These are phyloP conservation scores for Macroteleia sp. DNA, from an alignment of 2,888 invertebrate genomes.

Conservation along the genomic window DNA sequence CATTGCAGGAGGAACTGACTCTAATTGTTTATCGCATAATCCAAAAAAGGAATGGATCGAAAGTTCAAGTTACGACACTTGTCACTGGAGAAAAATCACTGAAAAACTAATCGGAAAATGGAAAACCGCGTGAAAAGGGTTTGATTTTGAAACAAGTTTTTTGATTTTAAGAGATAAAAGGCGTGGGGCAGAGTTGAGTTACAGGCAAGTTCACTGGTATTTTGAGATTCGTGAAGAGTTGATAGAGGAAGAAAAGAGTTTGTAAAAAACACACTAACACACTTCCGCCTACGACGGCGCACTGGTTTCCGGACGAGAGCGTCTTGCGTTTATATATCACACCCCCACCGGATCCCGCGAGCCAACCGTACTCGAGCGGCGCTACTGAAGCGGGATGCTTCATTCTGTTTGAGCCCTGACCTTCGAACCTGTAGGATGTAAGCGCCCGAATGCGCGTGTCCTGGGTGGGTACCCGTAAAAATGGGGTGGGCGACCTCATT, in stretches of 20 bases:
- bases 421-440: slow-evolving; percentile 76
- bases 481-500: too few species aligned
- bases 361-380: slow-evolving; percentile 52
- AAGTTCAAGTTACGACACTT: too few species aligned
- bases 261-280: too few species aligned
- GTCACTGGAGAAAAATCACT: slow-evolving; percentile 4
- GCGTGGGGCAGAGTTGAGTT: too few species aligned
- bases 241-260: too few species aligned
- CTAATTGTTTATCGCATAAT: neutral
- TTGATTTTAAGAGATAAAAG: too few species aligned
- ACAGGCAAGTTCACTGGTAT: too few species aligned
- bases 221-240: too few species aligned
- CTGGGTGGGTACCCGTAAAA: slow-evolving; percentile 68
- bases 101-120: too few species aligned
- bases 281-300: slow-evolving; percentile 66
- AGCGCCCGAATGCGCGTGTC: slow-evolving; percentile 36
- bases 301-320: slow-evolving; percentile 69
- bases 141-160: too few species aligned
- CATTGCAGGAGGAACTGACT: neutral
- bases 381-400: slow-evolving; percentile 38
- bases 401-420: slow-evolving; percentile 69
- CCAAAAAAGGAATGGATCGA: too few species aligned
- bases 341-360: slow-evolving; percentile 53
- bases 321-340: slow-evolving; percentile 68
- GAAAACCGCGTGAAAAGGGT: too few species aligned